Conservation (phyloP, 2,797 vertebrate species). For the Setipinna tenuifilis region DNA sequence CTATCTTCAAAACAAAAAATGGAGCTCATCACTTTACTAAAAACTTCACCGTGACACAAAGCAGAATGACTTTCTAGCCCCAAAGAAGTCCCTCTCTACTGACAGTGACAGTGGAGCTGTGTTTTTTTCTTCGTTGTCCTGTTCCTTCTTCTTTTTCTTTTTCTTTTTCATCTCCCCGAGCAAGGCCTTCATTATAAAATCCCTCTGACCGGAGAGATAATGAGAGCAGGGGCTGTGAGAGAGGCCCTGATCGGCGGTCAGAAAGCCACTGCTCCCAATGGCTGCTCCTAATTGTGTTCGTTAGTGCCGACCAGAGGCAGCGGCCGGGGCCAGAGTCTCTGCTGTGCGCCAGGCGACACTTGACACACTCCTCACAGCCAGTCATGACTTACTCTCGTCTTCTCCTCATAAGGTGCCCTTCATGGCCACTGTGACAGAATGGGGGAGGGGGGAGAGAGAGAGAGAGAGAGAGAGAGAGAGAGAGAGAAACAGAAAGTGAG, state of each 20-base stretch:
- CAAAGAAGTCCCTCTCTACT: background rate
- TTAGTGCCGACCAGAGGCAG: background rate
- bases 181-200: background rate
- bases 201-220: background rate
- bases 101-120: background rate
- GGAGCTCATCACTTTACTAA: background rate
- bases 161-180: background rate
- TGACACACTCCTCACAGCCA: background rate
- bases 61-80: background rate
- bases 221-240: background rate
- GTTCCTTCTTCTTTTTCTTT: background rate
- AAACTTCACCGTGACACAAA: background rate
- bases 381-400: background rate
- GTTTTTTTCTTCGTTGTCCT: background rate
- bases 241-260: slow-evolving; percentile 5
- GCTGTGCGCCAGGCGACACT: background rate
- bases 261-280: background rate
- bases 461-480: background rate
- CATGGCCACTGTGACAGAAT: background rate
- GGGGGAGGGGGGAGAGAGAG: background rate
- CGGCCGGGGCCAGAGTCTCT: background rate
- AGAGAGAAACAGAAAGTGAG: background rate
- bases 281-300: background rate
- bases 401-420: background rate
- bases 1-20: background rate